These are phyloP conservation scores for Perca flavescens DNA, from an alignment of 2,113 vertebrate genomes.

Conservation along the genomic window DNA sequence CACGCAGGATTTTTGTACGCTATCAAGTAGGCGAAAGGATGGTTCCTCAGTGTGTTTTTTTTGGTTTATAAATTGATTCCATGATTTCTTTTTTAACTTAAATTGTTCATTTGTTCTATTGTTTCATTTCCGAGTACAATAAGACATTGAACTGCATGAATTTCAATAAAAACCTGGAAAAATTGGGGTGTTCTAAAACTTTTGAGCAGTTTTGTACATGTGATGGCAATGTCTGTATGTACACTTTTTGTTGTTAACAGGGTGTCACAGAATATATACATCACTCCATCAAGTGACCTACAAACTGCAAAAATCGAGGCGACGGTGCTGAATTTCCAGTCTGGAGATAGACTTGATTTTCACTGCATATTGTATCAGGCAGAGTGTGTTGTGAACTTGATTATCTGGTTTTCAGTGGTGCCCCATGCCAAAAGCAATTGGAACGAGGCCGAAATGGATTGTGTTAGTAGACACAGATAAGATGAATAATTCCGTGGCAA, in stretches of 20 bases:
- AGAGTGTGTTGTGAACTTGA: slow-evolving; percentile 60
- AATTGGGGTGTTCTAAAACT: too few species aligned
- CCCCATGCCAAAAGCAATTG: slow-evolving; percentile 55
- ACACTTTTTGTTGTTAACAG: slow-evolving; percentile 23
- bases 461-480: slow-evolving; percentile 57
- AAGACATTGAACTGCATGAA: too few species aligned
- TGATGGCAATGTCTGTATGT: neutral
- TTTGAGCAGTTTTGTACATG: neutral
- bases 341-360: slow-evolving; percentile 62
- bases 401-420: slow-evolving; percentile 57
- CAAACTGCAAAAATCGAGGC: slow-evolving; percentile 40
- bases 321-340: neutral
- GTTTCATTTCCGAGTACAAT: too few species aligned
- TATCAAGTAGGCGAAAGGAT: too few species aligned
- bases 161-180: too few species aligned
- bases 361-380: slow-evolving; percentile 66
- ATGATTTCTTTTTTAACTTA: too few species aligned
- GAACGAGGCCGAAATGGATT: slow-evolving; percentile 51
- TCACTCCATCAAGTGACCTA: slow-evolving; percentile 55
- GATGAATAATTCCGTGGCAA: slow-evolving; percentile 52
- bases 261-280: slow-evolving; percentile 52
- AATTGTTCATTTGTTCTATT: too few species aligned
- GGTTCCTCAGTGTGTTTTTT: too few species aligned
- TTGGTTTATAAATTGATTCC: too few species aligned
- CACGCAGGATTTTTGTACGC: too few species aligned